A percentile compares a stretch with the other conserved stretches of the same genome.
Evolutionary conservation across 1,140 invertebrate genomes (phyloP).

Genomic region (Drosophila sp.): DNA sequence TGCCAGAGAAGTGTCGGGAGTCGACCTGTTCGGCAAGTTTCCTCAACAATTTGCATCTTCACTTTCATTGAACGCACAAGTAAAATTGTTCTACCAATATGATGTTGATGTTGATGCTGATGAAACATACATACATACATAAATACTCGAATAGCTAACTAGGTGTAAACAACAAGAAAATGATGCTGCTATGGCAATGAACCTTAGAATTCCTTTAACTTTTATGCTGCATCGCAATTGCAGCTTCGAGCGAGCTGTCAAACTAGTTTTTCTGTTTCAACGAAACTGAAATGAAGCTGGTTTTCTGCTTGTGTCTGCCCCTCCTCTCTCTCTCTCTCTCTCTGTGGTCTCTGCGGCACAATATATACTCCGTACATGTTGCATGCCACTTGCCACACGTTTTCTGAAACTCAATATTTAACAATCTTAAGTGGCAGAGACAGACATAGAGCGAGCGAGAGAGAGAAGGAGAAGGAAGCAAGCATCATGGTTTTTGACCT

Average conservation of each 20-base stretch:
- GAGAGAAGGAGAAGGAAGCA: background rate
- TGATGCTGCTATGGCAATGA: conserved; percentile 56
- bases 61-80: conserved; percentile 51
- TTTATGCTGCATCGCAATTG: conserved; percentile 50
- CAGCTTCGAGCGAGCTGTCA: conserved; percentile 60
- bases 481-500: conserved; percentile 58
- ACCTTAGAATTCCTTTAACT: conserved; percentile 57
- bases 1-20: background rate
- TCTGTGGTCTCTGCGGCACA: conserved; percentile 13
- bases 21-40: conserved; percentile 55
- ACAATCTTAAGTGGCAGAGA: conserved; percentile 45
- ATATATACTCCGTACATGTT: conserved; percentile 53
- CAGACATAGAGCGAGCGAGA: background rate
- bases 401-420: conserved; percentile 42
- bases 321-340: no score
- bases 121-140: background rate
- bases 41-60: conserved; percentile 59
- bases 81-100: background rate
- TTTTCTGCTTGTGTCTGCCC: conserved; percentile 14
- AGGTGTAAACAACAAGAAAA: background rate
- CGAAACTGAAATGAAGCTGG: conserved; percentile 73
- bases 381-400: conserved; percentile 55
- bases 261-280: conserved; percentile 67
- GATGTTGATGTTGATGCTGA: background rate
- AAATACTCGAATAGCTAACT: conserved; percentile 2